Percentiles rank a stretch among this genome's conserved stretches.
Conservation (phyloP, 2,113 vertebrate species). For the Bubalus kerabau region DNA sequence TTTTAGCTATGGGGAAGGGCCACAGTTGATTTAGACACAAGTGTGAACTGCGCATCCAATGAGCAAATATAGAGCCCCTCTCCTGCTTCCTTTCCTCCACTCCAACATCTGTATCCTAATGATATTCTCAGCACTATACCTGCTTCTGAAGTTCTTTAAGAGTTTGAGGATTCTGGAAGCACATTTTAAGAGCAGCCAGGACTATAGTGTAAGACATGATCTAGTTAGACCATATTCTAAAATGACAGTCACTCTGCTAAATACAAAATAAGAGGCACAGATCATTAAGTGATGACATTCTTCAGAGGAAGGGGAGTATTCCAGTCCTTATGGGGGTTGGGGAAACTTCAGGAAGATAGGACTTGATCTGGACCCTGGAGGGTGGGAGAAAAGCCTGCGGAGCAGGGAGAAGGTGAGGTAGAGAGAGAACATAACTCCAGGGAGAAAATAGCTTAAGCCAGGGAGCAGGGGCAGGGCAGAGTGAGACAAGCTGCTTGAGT, state of each 20-base stretch:
- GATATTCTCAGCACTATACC: neutral
- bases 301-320: neutral
- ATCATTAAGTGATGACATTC: neutral
- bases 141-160: neutral
- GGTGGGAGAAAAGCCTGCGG: neutral
- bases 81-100: neutral
- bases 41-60: neutral
- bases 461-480: neutral
- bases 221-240: neutral
- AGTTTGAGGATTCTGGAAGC: slow-evolving; percentile 6
- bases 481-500: neutral
- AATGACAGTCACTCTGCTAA: neutral
- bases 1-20: neutral
- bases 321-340: neutral
- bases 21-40: neutral
- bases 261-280: neutral
- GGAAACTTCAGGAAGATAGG: neutral
- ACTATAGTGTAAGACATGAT: neutral
- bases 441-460: neutral
- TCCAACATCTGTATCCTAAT: neutral
- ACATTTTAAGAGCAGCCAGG: neutral
- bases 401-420: neutral
- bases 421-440: neutral
- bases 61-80: neutral
- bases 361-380: neutral